A percentile compares a stretch with the other conserved stretches of the same genome.
phyloP scores from a whole-genome alignment of 2,797 vertebrate genomes.

The Toxotes lorentzi region DNA sequence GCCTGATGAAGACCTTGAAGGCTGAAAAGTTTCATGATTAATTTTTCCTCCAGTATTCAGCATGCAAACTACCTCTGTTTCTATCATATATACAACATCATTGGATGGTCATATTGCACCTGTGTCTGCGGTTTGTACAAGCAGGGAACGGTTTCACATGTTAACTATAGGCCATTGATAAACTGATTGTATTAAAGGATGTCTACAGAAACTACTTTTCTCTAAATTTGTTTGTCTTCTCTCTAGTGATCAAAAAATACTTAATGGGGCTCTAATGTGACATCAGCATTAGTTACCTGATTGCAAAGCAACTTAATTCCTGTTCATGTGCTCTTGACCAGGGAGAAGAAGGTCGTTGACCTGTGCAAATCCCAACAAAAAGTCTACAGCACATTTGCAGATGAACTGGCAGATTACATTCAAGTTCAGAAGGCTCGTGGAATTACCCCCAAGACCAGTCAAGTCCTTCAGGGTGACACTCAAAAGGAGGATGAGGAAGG shows the following conservation, averaged over 20 bases:
- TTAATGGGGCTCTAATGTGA: neutral
- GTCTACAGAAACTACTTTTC: neutral
- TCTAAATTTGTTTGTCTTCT: neutral
- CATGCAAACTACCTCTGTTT: neutral
- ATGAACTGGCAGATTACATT: constrained; percentile 89
- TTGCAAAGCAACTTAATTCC: neutral
- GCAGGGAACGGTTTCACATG: neutral
- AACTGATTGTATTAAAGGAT: neutral
- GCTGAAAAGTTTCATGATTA: no score
- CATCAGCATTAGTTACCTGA: neutral
- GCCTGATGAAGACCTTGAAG: no score
- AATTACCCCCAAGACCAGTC: constrained; percentile 80
- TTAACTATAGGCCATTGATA: neutral
- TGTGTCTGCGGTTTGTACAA: neutral
- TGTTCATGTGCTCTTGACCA: constrained; percentile 66
- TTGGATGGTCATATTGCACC: neutral
- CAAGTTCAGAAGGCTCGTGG: constrained; percentile 88
- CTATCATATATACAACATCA: neutral
- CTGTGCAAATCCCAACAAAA: constrained; percentile 87
- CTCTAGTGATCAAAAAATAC: no score
- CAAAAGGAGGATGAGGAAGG: constrained; percentile 36
- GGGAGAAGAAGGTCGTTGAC: constrained; percentile 84
- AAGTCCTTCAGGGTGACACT: constrained; percentile 27
- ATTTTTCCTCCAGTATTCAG: neutral
- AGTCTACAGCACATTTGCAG: constrained; percentile 86